A percentile compares a stretch with the other conserved stretches of the same genome.
These are phyloP conservation scores for Pristionchus arcanus DNA, from an alignment of 2,888 invertebrate genomes.

Conservation along the genomic window DNA sequence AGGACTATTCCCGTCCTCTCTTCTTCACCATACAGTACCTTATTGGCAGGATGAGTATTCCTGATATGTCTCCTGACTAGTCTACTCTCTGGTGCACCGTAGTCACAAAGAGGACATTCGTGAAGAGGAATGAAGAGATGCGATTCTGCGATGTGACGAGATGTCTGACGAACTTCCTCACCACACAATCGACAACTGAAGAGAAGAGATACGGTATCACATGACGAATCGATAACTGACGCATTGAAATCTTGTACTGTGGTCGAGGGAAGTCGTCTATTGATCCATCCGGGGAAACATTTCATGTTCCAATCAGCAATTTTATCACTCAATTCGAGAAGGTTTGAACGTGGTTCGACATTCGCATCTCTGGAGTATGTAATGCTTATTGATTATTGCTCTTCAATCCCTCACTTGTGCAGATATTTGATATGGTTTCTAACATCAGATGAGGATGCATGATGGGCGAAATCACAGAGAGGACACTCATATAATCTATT, in stretches of 20 bases:
- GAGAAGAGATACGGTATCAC: neutral
- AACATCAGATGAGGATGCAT: constrained; percentile 71
- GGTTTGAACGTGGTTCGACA: constrained; percentile 65
- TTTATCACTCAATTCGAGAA: constrained; percentile 62
- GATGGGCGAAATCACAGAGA: constrained; percentile 69
- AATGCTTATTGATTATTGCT: neutral
- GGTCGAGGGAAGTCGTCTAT: constrained; percentile 68
- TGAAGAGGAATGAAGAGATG: constrained; percentile 70
- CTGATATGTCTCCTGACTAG: constrained; percentile 68
- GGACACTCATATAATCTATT: constrained; percentile 70
- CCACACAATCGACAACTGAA: constrained; percentile 69
- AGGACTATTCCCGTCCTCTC: neutral
- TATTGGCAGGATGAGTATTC: constrained; percentile 64
- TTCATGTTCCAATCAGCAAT: constrained; percentile 71
- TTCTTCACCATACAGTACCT: constrained; percentile 58
- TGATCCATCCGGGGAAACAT: constrained; percentile 74
- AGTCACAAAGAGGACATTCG: constrained; percentile 70
- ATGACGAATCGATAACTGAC: neutral
- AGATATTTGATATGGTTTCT: constrained; percentile 65
- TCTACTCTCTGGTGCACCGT: constrained; percentile 70
- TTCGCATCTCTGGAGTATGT: constrained; percentile 61
- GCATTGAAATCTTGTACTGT: constrained; percentile 67
- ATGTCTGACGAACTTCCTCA: constrained; percentile 70
- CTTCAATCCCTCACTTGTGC: constrained; percentile 24
- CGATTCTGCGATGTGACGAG: constrained; percentile 70